These are phyloP conservation scores for Nibea albiflora DNA, from an alignment of 2,113 vertebrate species.

Conservation along the genomic window DNA sequence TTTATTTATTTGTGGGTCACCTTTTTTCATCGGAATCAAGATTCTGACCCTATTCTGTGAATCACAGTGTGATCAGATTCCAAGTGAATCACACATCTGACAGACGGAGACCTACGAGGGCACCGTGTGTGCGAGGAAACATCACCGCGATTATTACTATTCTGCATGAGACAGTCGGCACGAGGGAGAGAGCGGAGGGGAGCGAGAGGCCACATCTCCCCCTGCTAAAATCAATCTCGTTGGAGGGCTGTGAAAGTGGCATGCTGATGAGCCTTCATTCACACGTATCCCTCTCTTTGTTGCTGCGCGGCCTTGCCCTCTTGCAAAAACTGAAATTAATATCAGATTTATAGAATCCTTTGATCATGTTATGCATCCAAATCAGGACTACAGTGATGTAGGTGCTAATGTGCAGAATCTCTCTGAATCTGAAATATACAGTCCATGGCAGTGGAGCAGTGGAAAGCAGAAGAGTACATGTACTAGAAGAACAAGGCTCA, in stretches of 20 bases:
- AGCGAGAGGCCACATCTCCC: constrained; percentile 54
- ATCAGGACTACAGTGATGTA: neutral
- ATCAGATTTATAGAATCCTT: constrained; percentile 40
- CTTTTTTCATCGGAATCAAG: constrained; percentile 7
- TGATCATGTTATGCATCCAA: constrained; percentile 20
- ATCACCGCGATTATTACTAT: constrained; percentile 59
- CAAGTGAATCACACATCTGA: constrained; percentile 30
- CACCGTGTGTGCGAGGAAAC: constrained; percentile 42
- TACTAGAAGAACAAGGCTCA: no score
- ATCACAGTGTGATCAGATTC: constrained; percentile 29
- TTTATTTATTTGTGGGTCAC: constrained; percentile 37
- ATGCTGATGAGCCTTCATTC: constrained; percentile 71
- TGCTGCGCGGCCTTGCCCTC: constrained; percentile 19
- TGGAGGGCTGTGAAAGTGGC: constrained; percentile 34
- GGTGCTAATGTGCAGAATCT: neutral
- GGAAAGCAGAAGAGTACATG: neutral
- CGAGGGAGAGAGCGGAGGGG: constrained; percentile 12
- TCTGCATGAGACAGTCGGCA: constrained; percentile 27
- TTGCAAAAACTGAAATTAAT: constrained; percentile 43
- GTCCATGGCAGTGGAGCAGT: neutral
- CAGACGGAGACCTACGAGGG: constrained; percentile 14
- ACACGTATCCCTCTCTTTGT: constrained; percentile 24
- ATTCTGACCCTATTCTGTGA: neutral
- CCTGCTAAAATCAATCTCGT: constrained; percentile 69
- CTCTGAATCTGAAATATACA: no score